These are phyloP conservation scores for Poecilia latipinna DNA, from an alignment of 2,113 vertebrate genomes.

Conservation along the genomic window DNA sequence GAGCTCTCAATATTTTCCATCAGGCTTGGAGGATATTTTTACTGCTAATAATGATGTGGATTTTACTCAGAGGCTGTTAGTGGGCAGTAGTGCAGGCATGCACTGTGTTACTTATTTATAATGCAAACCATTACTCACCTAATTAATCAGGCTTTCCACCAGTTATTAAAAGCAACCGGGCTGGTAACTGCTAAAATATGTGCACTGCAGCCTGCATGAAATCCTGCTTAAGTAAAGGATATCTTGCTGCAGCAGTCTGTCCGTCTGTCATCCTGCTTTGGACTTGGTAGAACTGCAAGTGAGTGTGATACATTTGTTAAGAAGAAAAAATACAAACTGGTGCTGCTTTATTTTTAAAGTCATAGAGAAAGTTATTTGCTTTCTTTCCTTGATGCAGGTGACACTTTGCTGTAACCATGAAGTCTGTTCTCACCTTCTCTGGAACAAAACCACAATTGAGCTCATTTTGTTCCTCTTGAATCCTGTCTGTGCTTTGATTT, in stretches of 20 bases:
- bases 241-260: constrained; percentile 15
- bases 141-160: constrained; percentile 51
- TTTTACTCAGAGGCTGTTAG: constrained; percentile 22
- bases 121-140: constrained; percentile 50
- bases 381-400: constrained; percentile 25
- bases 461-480: constrained; percentile 30
- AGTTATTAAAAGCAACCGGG: constrained; percentile 55
- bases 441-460: constrained; percentile 25
- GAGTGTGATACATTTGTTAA: constrained; percentile 16
- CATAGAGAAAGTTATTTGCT: constrained; percentile 17
- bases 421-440: constrained; percentile 11
- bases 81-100: constrained; percentile 28
- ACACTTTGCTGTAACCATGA: constrained; percentile 35
- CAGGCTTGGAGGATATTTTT: constrained; percentile 18
- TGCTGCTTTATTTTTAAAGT: constrained; percentile 25
- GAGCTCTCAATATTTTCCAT: constrained; percentile 10
- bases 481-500: constrained; percentile 39
- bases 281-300: constrained; percentile 47
- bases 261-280: constrained; percentile 14
- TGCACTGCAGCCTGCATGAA: constrained; percentile 26
- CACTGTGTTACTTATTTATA: constrained; percentile 61
- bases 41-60: constrained; percentile 44
- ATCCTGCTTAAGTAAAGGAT: constrained; percentile 26
- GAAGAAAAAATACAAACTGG: constrained; percentile 35
- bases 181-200: constrained; percentile 53